Percentiles rank a stretch among this genome's conserved stretches.
Conservation (phyloP, 2,113 vertebrate genomes). For the human region DNA sequence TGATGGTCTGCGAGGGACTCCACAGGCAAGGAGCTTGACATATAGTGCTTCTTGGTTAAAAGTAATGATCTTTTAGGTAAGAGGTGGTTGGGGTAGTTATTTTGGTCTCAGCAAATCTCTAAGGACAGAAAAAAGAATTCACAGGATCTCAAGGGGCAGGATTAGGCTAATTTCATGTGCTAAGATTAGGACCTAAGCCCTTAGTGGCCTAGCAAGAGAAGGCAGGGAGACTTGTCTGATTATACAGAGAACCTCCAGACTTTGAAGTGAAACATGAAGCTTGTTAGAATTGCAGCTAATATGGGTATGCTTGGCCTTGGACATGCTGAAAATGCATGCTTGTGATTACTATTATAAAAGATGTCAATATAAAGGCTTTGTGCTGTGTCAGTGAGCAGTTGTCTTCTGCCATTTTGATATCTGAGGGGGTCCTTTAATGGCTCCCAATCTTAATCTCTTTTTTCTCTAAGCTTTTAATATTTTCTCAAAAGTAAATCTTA, state of each 20-base stretch:
- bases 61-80: not conserved
- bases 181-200: not conserved
- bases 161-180: not conserved
- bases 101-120: not conserved
- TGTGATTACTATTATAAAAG: not conserved
- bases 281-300: not conserved
- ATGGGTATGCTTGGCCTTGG: not conserved
- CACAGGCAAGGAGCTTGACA: not conserved
- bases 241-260: not conserved
- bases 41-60: not conserved
- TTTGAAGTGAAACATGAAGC: not conserved
- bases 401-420: not conserved
- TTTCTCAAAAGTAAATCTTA: constrained; percentile 72
- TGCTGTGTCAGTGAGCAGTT: not conserved
- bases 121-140: not conserved
- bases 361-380: not conserved
- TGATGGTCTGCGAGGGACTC: not conserved
- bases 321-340: not conserved
- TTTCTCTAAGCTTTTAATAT: constrained; percentile 67
- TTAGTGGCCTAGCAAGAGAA: not conserved
- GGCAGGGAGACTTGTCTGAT: not conserved
- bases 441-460: constrained; percentile 66
- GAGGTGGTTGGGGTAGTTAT: not conserved
- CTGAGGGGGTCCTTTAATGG: not conserved
- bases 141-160: not conserved